Evolutionary conservation across 1,140 invertebrate genomes (phyloP).

Genomic region (Conopomorpha cramerella): DNA sequence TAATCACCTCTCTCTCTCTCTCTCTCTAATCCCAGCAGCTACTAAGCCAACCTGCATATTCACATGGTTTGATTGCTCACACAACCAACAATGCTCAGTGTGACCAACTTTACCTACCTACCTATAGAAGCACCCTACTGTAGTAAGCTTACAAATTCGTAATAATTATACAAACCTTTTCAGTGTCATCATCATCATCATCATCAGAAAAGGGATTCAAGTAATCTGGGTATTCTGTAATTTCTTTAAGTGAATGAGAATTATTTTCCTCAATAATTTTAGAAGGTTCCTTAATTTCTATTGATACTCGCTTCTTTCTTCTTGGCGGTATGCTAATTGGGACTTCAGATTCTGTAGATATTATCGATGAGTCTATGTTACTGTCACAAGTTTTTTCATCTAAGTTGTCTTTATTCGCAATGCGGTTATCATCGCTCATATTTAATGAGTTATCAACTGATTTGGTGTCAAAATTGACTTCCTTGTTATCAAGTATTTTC

Average conservation of each 20-base stretch:
- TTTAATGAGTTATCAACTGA: constrained; percentile 21
- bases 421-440: constrained; percentile 45
- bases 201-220: constrained; percentile 82
- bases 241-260: constrained; percentile 10
- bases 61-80: too few relatives aligned
- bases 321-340: constrained; percentile 47
- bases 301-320: constrained; percentile 26
- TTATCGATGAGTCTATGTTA: too few relatives aligned
- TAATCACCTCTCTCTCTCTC: too few relatives aligned
- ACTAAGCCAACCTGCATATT: too few relatives aligned
- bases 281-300: not conserved
- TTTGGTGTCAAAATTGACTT: constrained; percentile 3
- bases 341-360: too few relatives aligned
- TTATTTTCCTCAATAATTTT: constrained; percentile 25
- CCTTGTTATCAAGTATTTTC: constrained; percentile 1
- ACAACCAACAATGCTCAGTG: too few relatives aligned
- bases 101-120: too few relatives aligned
- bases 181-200: constrained; percentile 61
- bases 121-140: too few relatives aligned
- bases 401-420: constrained; percentile 25
- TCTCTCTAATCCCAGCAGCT: too few relatives aligned
- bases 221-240: constrained; percentile 69
- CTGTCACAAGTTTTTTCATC: too few relatives aligned
- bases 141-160: too few relatives aligned
- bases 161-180: too few relatives aligned